These are phyloP conservation scores for Torymus aiolomorphi DNA, from an alignment of 2,888 invertebrate species.

Conservation along the genomic window DNA sequence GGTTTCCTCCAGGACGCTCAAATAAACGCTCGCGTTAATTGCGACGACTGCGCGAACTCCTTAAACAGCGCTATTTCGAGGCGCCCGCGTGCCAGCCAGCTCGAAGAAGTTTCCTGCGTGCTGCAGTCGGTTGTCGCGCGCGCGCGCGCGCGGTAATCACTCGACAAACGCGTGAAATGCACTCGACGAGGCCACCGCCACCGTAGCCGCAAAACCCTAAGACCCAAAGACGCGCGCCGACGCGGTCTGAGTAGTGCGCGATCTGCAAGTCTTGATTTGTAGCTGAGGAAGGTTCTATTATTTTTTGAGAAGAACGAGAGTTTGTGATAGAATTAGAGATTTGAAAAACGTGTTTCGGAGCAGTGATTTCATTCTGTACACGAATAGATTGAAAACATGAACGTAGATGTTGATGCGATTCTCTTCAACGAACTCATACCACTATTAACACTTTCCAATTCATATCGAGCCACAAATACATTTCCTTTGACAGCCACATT, in stretches of 20 bases:
- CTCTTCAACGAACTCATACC: neutral
- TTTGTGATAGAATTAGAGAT: too few species aligned
- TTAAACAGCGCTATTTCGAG: conserved; percentile 61
- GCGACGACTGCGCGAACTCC: conserved; percentile 70
- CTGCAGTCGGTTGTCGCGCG: conserved; percentile 11
- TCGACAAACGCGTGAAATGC: conserved; percentile 39
- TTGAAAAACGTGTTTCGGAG: too few species aligned
- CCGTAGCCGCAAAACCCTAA: too few species aligned
- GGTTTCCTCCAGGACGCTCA: conserved; percentile 65
- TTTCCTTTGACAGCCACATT: conserved; percentile 17
- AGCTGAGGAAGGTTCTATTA: too few species aligned
- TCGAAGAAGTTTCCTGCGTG: conserved; percentile 36
- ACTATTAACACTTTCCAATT: neutral
- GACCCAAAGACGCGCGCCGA: too few species aligned
- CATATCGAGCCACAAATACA: conserved; percentile 13
- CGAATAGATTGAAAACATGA: too few species aligned
- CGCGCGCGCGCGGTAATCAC: conserved; percentile 42
- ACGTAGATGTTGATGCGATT: neutral
- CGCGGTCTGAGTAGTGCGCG: too few species aligned
- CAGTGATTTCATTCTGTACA: too few species aligned
- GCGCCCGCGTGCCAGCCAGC: neutral
- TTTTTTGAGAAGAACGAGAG: too few species aligned
- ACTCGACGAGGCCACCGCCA: conserved; percentile 1
- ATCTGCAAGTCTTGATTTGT: too few species aligned
- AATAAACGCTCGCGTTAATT: conserved; percentile 74